Percentiles rank a stretch among this genome's conserved stretches.
These are phyloP conservation scores for Platycheirus rosarum DNA, from an alignment of 2,888 invertebrate species.

Conservation along the genomic window DNA sequence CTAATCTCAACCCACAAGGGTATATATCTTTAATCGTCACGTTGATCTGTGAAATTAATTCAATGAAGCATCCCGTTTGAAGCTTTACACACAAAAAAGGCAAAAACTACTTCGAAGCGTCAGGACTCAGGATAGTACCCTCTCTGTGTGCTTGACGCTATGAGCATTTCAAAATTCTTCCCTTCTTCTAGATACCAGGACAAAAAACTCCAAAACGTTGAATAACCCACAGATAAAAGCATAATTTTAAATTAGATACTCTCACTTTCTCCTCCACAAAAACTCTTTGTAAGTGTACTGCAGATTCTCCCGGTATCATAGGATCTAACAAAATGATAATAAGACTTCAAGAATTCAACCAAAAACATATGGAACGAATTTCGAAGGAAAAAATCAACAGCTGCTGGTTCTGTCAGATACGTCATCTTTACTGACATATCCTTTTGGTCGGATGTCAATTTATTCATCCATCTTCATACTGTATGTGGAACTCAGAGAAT, in stretches of 20 bases:
- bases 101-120: conserved; percentile 15
- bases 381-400: conserved; percentile 64
- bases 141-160: conserved; percentile 9
- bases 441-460: conserved; percentile 49
- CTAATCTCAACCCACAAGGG: conserved; percentile 3
- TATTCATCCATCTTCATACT: conserved; percentile 16
- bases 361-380: conserved; percentile 55
- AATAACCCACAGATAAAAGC: conserved; percentile 45
- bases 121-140: conserved; percentile 42
- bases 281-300: conserved; percentile 10
- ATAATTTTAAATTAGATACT: conserved; percentile 65
- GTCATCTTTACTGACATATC: conserved; percentile 32
- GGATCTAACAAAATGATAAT: conserved; percentile 40
- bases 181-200: no score
- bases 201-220: no score
- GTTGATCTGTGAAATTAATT: conserved; percentile 76
- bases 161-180: neutral
- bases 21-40: conserved; percentile 72
- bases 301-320: conserved; percentile 14
- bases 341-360: conserved; percentile 26
- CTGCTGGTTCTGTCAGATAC: conserved; percentile 43
- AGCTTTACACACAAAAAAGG: neutral
- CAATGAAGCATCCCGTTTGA: conserved; percentile 53
- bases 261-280: conserved; percentile 6
- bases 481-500: neutral